Evolutionary conservation across 1,140 invertebrate species (phyloP), one percentile per base, ranked within the genome.

Genomic region (Hycleus cichorii): DNA sequence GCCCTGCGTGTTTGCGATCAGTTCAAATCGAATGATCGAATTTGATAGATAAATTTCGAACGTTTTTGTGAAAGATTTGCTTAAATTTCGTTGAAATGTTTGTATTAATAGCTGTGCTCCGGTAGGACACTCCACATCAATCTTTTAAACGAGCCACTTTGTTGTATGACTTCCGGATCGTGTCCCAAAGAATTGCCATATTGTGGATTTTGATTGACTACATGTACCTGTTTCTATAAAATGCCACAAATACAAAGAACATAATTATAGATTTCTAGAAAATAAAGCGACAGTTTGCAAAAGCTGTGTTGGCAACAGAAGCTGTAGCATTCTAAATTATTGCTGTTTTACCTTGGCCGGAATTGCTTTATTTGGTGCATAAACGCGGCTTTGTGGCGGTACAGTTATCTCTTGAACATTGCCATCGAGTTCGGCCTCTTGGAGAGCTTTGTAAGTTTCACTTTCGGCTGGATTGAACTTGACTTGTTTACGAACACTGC

Each of bases 81-180:
- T 3, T n/a, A 27, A 44, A 45, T 25, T 10, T 24, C 26, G n/a
- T 42, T 32, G 49, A 46, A 39, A 18, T 9, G 12, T 32, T 47
- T 57, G 26, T 18, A 12, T 58, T 77, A 89, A 72, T 86, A 89
- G 66, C 87, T 83, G 57, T 82, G 83, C 76, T 90, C 84, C 59
- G 86, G 87, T 69, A 91, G 78, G 57, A 93, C 89, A 76, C 89
- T 86, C 78, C 88, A 86, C 91, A 95, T 95, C 67, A 95, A 83
- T 70, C 90, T 86, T 75, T 90, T 91, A 81, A 94, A 95, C 58
- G 89, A 90, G 73, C 88, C 86, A 72, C 90, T 93, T 73, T 95
- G 91, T 67, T 91, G 90, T 70, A 94, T 94, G 65, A 83, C 84
- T 68, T 92, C 89, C 18, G 77, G 74, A 26, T 80, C 75, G 51